These are phyloP conservation scores for Agapornis canus DNA, from an alignment of 2,797 vertebrate genomes.

Conservation along the genomic window DNA sequence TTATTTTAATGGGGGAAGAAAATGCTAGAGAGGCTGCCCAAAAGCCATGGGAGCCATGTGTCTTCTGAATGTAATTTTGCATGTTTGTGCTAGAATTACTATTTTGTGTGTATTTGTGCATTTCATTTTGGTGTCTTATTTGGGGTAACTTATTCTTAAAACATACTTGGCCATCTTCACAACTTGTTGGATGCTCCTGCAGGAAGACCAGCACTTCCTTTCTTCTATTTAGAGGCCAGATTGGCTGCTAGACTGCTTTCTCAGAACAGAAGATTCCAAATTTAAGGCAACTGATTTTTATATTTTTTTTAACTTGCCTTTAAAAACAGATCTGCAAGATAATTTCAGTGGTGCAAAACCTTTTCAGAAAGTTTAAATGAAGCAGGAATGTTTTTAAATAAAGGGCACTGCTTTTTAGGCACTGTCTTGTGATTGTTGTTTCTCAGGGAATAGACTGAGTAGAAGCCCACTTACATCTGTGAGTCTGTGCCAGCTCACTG, in stretches of 20 bases:
- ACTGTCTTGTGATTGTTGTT: neutral
- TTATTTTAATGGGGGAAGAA: neutral
- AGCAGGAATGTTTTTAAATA: neutral
- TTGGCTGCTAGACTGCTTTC: neutral
- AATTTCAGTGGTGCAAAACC: neutral
- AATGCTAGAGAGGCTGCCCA: neutral
- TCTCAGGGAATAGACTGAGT: neutral
- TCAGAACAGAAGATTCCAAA: neutral
- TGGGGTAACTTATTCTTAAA: neutral
- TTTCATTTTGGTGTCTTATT: neutral
- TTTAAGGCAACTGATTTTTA: neutral
- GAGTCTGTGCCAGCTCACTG: neutral
- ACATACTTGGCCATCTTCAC: neutral
- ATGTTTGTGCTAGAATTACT: neutral
- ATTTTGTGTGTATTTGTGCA: neutral
- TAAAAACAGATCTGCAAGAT: neutral
- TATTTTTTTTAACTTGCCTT: neutral
- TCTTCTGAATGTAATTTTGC: neutral
- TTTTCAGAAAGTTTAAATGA: neutral
- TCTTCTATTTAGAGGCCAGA: neutral
- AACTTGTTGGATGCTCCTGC: neutral
- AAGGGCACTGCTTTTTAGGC: neutral
- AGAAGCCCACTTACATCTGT: fast-evolving
- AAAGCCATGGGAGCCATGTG: neutral
- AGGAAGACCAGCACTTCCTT: neutral